These are phyloP conservation scores for Melieria picta DNA, from an alignment of 2,888 invertebrate genomes.

Conservation along the genomic window DNA sequence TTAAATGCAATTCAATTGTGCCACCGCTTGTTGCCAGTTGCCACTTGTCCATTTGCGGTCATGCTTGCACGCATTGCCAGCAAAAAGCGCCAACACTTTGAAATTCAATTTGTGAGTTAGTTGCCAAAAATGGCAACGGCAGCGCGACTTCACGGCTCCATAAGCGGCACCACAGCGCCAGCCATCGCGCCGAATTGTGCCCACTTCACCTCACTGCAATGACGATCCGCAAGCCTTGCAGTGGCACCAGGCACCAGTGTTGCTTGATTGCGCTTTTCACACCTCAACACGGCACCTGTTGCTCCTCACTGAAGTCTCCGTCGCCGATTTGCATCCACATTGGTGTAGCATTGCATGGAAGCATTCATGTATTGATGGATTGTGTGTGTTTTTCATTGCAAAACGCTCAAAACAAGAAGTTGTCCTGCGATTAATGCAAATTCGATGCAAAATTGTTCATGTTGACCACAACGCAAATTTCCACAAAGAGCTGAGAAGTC, in stretches of 20 bases:
- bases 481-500: no score
- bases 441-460: no score
- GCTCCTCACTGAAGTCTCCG: no score
- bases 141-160: constrained; percentile 20
- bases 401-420: no score
- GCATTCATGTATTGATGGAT: no score
- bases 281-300: not conserved
- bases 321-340: no score
- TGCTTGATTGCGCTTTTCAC: not conserved
- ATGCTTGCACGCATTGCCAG: not conserved
- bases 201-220: no score
- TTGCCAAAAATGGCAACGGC: constrained; percentile 32
- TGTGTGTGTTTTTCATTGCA: no score
- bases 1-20: constrained; percentile 24
- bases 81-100: constrained; percentile 29
- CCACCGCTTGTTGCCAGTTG: not conserved
- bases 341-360: no score
- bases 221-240: not conserved
- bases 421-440: no score
- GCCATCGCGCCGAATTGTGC: not conserved
- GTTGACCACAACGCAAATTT: no score
- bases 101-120: constrained; percentile 34
- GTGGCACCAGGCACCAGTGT: not conserved
- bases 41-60: no score
- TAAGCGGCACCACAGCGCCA: constrained; percentile 18